Conservation (phyloP, 2,888 invertebrate species). For the Phyllotreta cruciferae region DNA sequence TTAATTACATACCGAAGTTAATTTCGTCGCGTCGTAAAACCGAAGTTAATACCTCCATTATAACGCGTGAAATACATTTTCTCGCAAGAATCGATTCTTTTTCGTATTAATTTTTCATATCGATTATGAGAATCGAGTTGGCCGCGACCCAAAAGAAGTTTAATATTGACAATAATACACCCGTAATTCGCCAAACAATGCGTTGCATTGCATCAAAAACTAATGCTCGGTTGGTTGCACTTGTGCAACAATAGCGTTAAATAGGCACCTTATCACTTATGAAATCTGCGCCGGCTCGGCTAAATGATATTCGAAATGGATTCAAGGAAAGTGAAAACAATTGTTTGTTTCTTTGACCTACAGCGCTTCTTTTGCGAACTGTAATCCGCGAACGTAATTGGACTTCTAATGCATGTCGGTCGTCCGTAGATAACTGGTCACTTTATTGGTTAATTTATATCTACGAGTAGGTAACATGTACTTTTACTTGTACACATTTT, state of each 20-base stretch:
- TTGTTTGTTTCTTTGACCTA: constrained; percentile 52
- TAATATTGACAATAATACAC: constrained; percentile 44
- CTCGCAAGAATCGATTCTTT: no score
- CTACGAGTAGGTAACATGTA: no score
- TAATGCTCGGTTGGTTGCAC: constrained; percentile 39
- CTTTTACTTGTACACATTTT: no score
- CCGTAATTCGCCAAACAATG: constrained; percentile 45
- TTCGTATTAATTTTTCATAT: no score
- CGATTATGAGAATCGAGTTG: constrained; percentile 12
- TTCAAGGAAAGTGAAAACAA: constrained; percentile 60
- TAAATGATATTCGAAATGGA: constrained; percentile 55
- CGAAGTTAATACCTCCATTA: no score
- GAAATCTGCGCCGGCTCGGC: constrained; percentile 46
- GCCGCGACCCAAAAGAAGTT: constrained; percentile 41
- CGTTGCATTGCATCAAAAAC: constrained; percentile 39
- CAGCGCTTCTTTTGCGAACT: constrained; percentile 14
- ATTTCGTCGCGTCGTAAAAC: no score
- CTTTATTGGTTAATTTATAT: no score
- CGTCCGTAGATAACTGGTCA: no score
- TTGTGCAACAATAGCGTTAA: constrained; percentile 47
- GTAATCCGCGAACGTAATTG: no score
- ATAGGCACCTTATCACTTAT: constrained; percentile 48
- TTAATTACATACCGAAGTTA: no score
- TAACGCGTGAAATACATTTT: no score
- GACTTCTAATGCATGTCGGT: no score